These are phyloP conservation scores for Cryptotis parvus DNA, from an alignment of 2,113 vertebrate species.

Conservation along the genomic window DNA sequence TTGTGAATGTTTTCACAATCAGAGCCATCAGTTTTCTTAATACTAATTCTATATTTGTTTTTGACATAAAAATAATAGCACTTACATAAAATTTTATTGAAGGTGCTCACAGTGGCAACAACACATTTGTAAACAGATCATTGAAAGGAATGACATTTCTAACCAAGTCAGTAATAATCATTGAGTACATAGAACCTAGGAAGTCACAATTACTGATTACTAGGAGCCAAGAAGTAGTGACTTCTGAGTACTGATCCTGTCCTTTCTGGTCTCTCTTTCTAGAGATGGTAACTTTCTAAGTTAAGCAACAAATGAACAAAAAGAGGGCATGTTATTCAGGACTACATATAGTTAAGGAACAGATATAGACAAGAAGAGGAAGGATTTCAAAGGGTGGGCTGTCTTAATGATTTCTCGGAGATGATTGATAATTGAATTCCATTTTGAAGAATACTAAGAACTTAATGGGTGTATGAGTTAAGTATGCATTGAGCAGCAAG, in stretches of 20 bases:
- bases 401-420: conserved; percentile 16
- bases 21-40: neutral
- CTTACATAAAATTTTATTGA: too few relatives aligned
- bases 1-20: neutral
- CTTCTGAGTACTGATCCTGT: neutral
- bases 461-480: neutral
- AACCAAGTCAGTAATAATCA: neutral
- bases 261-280: neutral
- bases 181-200: neutral
- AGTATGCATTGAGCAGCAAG: neutral
- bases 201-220: too few relatives aligned
- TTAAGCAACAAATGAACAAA: neutral
- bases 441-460: conserved; percentile 42
- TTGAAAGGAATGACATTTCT: neutral
- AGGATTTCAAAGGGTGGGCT: neutral
- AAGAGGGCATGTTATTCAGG: neutral
- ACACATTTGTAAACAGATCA: neutral
- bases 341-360: neutral
- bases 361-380: neutral
- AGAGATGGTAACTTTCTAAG: neutral
- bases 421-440: neutral
- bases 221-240: neutral
- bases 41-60: neutral
- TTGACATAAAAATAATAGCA: neutral
- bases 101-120: neutral